Base-by-base conservation (phyloP, 1,140 invertebrate genomes). In the Homarus americanus region DNA sequence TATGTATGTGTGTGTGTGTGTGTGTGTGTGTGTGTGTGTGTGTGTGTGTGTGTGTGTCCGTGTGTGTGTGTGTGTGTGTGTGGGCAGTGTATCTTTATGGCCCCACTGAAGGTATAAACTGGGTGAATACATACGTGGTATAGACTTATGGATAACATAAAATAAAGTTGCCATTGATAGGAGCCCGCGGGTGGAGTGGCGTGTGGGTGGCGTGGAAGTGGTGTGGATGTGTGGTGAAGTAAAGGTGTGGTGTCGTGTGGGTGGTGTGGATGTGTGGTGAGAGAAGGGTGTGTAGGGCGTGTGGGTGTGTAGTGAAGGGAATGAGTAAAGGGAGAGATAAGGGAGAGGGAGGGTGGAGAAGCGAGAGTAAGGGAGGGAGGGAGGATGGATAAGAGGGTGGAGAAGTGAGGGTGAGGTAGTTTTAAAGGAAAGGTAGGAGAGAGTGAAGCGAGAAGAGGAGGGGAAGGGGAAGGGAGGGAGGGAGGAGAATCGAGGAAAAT, bases 231-330 rank as follows among this genome's bases (percentile, higher is more conserved):
- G 66, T 69, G 12, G 73, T 15, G 15, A 34, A 10, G 28, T 10
- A 34, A 32, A 34, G 73, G 28, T 17, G 34, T 10, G 34, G 73
- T 75, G 73, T 75, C n/a, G 73, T 75, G 73, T 75, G 73, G 34
- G 73, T 75, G n/a, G 73, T 75, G 73, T 75, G 73, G 34, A 32
- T 75, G 73, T 75, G 73, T 75, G 73, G 44, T 75, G 73, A 12
- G 73, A n/a, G 28, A 36, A 34, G 15, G 28, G 32, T 75, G 32
- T 75, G 73, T 75, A 36, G 28, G 32, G 73, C 36, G 73, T 36
- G 73, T 75, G 73, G 5, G 73, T 75, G 73, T 36, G 73, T n/a
- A n/a, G n/a, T n/a, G n/a, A n/a, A n/a, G n/a, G n/a, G n/a, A n/a
- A n/a, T n/a, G n/a, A n/a, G n/a, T n/a, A n/a, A n/a, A n/a, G n/a